Base-by-base conservation (phyloP, 2,113 vertebrate species). In the Ptilorrhoa leucosticta region DNA sequence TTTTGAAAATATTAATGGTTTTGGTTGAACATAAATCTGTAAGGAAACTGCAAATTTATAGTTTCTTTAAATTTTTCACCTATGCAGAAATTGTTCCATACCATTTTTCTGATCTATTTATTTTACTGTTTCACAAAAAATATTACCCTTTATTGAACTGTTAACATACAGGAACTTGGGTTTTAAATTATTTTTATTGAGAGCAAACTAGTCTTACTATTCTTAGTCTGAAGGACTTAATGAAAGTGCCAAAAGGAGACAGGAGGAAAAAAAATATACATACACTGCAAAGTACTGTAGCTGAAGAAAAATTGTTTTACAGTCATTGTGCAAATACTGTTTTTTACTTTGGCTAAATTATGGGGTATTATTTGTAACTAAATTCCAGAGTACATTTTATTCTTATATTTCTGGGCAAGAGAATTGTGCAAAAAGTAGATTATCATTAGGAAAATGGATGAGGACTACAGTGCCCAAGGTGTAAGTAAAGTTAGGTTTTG, bases 401-500 rank as follows among this genome's bases (percentile, higher is more conserved):
- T 83, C 70, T 81, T 18, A 8, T 61, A 48, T 81, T 89, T 65
- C 58, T 73, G 71, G 68, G 68, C 17, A 83, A 73, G 50, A 66
- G 28, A 72, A 58, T 40, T 50, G 16, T 54, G 12, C 37, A 85
- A 45, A 42, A 77, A 70, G 24, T 68, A 76, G 57, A 68, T 77
- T 56, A 48, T 80, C 58, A 16, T 83, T 71, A 86, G 48, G 11
- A 64, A 77, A 85, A 80, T 56, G 40, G 22, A 31, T 87, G 40
- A 68, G 44, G 73, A 71, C 31, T 84, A 3, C 21, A 31, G 27
- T 75, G 65, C 61, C 66, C 77, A 83, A 80, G 71, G 28, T 73
- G 31, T 83, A 61, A 91, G 61, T 77, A 40, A 80, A 86, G 53
- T 83, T 80, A 54, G n/a, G 9, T 72, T 90, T 89, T 73, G 68